Base-by-base conservation (phyloP, 2,113 vertebrate species). In the Saccopteryx bilineata region DNA sequence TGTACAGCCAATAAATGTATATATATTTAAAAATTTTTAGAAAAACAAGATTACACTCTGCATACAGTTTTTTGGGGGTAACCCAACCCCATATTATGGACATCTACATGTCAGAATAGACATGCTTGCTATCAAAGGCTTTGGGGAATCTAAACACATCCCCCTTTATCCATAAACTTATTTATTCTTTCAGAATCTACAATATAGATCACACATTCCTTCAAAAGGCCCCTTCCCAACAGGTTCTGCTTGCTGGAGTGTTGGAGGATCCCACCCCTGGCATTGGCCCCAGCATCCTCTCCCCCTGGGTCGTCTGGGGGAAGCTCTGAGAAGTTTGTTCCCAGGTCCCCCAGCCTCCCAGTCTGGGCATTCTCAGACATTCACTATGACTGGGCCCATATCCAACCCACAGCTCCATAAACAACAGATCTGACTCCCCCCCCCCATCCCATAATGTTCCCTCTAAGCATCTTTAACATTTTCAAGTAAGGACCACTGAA, bases 11-110 rank as follows among this genome's bases (percentile, higher is more conserved):
- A 19, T 13, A 79, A 9, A 39, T 61, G 56, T 54, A 56, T 78
- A 19, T 76, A 17, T 81, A 48, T 61, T 93, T 93, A 61, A 87
- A 24, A 71, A 81, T 61, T 54, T 93, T 92, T 50, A 61, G 18
- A 48, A 84, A 86, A 89, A 71, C 15, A 39, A 96, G 71, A 90
- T 50, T 19, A 90, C n/a, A 58, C 18, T 69, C 19, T 68, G 17
- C 31, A 74, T 5, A n/a, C 2, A 66, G 61, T 48, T 75, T 60
- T 60, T 54, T 28, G 11, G 74, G 58, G 74, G 68, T 74, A 63
- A 82, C 12, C 86, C 54, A 83, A 61, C 26, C 63, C n/a, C 68
- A 63, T 61, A 48, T 50, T 65, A 28, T 9, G 60, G 69, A n/a
- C 61, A 81, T 31, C 33, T 60, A 63, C 17, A 13, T 15, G 24